These are phyloP conservation scores for Drosophila sucinea DNA, from an alignment of 1,140 invertebrate genomes.

Conservation along the genomic window DNA sequence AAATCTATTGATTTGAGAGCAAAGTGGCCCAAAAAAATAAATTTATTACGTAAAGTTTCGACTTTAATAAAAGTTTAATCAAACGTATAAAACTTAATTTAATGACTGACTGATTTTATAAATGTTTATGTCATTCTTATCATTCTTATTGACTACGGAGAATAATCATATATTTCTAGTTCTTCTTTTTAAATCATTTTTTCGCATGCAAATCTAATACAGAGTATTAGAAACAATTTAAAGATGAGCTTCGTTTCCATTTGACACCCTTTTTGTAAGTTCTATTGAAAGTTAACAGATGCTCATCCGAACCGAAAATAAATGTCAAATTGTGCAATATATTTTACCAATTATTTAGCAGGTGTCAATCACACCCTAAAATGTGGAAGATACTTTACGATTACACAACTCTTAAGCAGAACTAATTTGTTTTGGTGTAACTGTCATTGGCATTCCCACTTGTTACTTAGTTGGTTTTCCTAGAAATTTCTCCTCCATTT, in stretches of 20 bases:
- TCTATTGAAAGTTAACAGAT: not conserved
- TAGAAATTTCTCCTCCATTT: constrained; percentile 8
- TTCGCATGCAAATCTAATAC: too few relatives aligned
- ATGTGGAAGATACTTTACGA: constrained; percentile 5
- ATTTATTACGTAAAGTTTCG: too few relatives aligned
- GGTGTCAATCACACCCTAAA: constrained; percentile 4
- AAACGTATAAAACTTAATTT: too few relatives aligned
- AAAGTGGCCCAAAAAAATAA: too few relatives aligned
- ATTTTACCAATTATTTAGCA: constrained; percentile 10
- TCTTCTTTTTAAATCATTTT: too few relatives aligned
- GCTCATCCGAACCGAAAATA: not conserved
- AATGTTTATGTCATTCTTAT: too few relatives aligned
- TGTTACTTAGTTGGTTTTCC: constrained; percentile 3
- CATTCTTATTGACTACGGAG: too few relatives aligned
- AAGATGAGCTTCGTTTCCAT: not conserved
- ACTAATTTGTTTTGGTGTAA: constrained; percentile 17
- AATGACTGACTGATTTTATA: too few relatives aligned
- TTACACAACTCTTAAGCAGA: constrained; percentile 8
- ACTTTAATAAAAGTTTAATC: too few relatives aligned
- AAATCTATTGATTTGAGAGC: too few relatives aligned
- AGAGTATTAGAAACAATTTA: too few relatives aligned
- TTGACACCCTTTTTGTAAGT: not conserved
- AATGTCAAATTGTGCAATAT: constrained; percentile 2
- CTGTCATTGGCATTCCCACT: constrained; percentile 2
- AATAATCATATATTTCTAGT: too few relatives aligned